These are phyloP conservation scores for Acropora tenuis DNA, from an alignment of 64 coral and sea anemone genomes.

Conservation along the genomic window DNA sequence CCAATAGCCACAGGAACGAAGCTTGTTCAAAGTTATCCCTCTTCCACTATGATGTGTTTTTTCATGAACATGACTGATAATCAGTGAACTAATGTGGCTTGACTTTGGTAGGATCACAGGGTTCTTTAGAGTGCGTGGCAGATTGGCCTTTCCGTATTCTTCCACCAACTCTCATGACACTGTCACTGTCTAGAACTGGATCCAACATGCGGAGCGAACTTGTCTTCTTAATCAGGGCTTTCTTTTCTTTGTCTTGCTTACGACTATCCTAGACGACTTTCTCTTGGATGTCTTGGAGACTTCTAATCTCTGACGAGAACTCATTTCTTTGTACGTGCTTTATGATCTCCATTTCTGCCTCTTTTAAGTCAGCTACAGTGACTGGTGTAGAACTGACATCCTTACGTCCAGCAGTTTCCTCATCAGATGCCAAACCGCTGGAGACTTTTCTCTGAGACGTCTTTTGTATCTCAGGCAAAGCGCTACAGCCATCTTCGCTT, in stretches of 20 bases:
- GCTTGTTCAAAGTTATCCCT: slow-evolving; percentile 42
- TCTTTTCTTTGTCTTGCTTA: slow-evolving; percentile 45
- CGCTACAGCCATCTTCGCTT: slow-evolving; percentile 26
- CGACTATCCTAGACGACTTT: neutral
- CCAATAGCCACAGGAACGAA: slow-evolving; percentile 9
- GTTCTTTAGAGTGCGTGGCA: slow-evolving; percentile 9
- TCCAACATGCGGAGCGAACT: slow-evolving; percentile 34
- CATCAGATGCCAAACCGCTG: neutral
- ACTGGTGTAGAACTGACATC: neutral
- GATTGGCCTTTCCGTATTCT: slow-evolving; percentile 1
- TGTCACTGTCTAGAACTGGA: slow-evolving; percentile 20
- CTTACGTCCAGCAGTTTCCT: neutral
- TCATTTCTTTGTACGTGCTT: slow-evolving; percentile 28
- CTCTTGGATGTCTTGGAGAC: slow-evolving; percentile 32
- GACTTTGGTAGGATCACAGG: slow-evolving; percentile 36
- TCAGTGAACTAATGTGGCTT: slow-evolving; percentile 37
- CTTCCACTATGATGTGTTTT: slow-evolving; percentile 57
- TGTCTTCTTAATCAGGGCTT: slow-evolving; percentile 36
- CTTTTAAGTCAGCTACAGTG: slow-evolving; percentile 24
- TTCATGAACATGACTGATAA: slow-evolving; percentile 33
- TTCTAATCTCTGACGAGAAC: slow-evolving; percentile 35
- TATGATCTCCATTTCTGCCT: slow-evolving; percentile 51
- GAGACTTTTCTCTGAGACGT: neutral
- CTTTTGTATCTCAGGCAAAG: slow-evolving; percentile 42
- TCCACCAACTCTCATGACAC: slow-evolving; percentile 20